Conservation (phyloP, 2,113 vertebrate genomes). For the Orthonyx spaldingii region DNA sequence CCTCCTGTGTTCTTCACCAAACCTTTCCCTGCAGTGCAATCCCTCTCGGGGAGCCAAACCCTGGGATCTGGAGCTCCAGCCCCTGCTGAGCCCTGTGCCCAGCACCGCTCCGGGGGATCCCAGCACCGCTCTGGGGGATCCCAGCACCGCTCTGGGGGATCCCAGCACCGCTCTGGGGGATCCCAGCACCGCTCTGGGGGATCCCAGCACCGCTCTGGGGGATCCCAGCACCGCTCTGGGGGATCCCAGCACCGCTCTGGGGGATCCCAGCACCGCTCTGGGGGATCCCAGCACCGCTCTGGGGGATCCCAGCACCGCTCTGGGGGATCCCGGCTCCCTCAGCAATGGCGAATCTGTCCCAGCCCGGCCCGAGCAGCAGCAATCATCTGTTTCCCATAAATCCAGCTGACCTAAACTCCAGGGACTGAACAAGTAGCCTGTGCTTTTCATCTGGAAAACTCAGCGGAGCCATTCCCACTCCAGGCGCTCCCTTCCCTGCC, state of each 20-base stretch:
- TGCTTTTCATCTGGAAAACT: constrained; percentile 70
- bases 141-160: neutral
- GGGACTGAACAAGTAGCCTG: constrained; percentile 70
- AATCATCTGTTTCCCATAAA: constrained; percentile 77
- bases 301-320: too few species aligned
- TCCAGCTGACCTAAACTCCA: constrained; percentile 65
- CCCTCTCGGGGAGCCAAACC: neutral
- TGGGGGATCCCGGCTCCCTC: constrained; percentile 44
- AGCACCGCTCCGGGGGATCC: too few species aligned
- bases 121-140: too few species aligned
- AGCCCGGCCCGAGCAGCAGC: constrained; percentile 66
- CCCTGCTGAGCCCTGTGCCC: neutral
- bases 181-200: neutral
- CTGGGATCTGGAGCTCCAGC: constrained; percentile 1
- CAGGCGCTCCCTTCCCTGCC: neutral
- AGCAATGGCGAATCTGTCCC: constrained; percentile 75
- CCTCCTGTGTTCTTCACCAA: neutral
- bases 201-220: too few species aligned
- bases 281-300: too few species aligned
- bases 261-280: neutral
- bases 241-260: constrained; percentile 13
- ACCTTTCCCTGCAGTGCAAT: neutral
- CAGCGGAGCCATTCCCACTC: neutral
- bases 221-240: neutral
- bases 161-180: too few species aligned